Evolutionary conservation across 2,888 invertebrate species (phyloP), one percentile per base, ranked within the genome.

Genomic region (Dicyrtomina minuta): DNA sequence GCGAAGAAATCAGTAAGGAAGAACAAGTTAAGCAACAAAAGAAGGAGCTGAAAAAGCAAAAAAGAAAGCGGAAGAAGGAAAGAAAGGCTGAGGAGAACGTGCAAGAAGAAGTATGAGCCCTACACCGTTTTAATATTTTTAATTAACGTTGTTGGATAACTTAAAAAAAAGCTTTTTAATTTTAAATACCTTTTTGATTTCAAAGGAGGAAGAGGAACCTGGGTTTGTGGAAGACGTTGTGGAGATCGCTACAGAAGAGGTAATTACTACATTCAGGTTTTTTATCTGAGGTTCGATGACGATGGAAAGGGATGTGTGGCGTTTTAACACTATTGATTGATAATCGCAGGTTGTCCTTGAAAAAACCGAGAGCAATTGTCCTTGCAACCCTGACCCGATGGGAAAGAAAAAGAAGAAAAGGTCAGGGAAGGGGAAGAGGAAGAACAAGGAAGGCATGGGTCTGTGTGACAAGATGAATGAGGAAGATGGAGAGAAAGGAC

Each of bases 41-140:
- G 78, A 90, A 91, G 80, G 93, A 95, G 82, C 90, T 91, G 81
- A 92, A 94, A 82, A 90, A 94, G 82, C 87, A 93, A 62, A 90
- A 90, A 80, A 84, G 86, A 73, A 83, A 82, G 79, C 85, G 87
- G 79, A 85, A 86, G 80, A 87, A 88, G 79, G 89, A 91, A 88
- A 88, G 67, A 66, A 73, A 74, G 49, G 58, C 72, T 5, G 73
- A 72, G 26, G n/a, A n/a, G n/a, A n/a, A n/a, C n/a, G n/a, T n/a
- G n/a, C n/a, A n/a, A n/a, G n/a, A n/a, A n/a, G n/a, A n/a, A 69
- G 66, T 27, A 55, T n/a, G n/a, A n/a, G n/a, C n/a, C n/a, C n/a
- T n/a, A n/a, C n/a, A n/a, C n/a, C n/a, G n/a, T n/a, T n/a, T n/a
- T n/a, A n/a, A n/a, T n/a, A n/a, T n/a, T n/a, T n/a, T n/a, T n/a